These are phyloP conservation scores for Cactoblastis cactorum DNA, from an alignment of 2,888 invertebrate genomes.

Conservation along the genomic window DNA sequence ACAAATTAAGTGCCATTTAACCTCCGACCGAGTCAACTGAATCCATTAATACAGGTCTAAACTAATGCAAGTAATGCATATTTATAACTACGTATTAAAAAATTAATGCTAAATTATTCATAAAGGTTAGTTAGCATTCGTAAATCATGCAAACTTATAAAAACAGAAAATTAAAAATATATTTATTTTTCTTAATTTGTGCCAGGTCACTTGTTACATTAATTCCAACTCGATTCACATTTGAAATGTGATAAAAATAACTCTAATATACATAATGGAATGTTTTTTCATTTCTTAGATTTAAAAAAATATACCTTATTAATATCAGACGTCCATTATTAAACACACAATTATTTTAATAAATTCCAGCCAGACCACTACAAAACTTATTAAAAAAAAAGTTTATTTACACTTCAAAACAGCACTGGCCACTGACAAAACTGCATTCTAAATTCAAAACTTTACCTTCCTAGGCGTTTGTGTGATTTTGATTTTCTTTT, in stretches of 20 bases:
- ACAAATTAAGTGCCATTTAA: slow-evolving; percentile 9
- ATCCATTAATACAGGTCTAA: neutral
- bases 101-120: slow-evolving; percentile 1
- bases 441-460: neutral
- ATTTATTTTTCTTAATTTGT: neutral
- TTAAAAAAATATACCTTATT: neutral
- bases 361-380: neutral
- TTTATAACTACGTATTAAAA: neutral
- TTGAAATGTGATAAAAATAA: too few relatives aligned
- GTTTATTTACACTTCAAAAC: neutral
- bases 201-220: neutral
- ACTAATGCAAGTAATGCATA: slow-evolving; percentile 4
- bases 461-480: slow-evolving; percentile 37
- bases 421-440: slow-evolving; percentile 1
- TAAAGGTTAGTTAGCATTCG: neutral
- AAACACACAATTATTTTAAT: neutral
- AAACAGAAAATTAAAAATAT: neutral
- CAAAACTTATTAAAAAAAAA: neutral
- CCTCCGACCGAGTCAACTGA: neutral
- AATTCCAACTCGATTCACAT: neutral
- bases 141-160: neutral
- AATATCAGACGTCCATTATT: too few relatives aligned
- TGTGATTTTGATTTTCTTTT: slow-evolving; percentile 41
- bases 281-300: neutral
- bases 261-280: neutral